Evolutionary conservation across 2,797 vertebrate species (phyloP).

Genomic region (Stomatorhinus walkeri): DNA sequence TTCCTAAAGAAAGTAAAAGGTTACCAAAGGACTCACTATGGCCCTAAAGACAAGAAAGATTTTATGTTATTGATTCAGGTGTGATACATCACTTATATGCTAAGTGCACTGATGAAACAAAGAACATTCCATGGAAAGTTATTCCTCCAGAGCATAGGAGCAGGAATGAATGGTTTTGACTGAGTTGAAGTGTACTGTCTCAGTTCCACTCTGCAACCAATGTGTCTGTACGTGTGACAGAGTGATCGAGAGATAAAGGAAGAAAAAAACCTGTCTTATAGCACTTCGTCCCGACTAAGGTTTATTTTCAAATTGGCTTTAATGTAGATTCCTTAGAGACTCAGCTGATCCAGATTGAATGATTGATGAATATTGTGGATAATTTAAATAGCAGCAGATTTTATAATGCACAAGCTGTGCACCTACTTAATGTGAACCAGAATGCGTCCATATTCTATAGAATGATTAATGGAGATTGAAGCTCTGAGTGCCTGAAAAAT

Average conservation of each 20-base stretch:
- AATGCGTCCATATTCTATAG: not conserved
- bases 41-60: slow-evolving; percentile 64
- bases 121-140: slow-evolving; percentile 77
- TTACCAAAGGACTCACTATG: slow-evolving; percentile 45
- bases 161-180: slow-evolving; percentile 51
- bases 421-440: not conserved
- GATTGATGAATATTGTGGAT: not conserved
- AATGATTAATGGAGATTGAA: not conserved
- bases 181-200: slow-evolving; percentile 46
- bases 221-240: not conserved
- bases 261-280: not conserved
- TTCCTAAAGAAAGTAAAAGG: slow-evolving; percentile 26
- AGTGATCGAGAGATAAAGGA: not conserved
- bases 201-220: not conserved
- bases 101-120: slow-evolving; percentile 73
- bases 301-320: slow-evolving; percentile 1
- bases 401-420: not conserved
- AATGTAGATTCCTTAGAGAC: not conserved
- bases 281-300: not conserved
- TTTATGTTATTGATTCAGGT: slow-evolving; percentile 87
- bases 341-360: not conserved
- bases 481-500: not conserved
- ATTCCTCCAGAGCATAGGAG: slow-evolving; percentile 48
- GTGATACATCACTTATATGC: slow-evolving; percentile 75
- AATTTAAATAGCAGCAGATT: not conserved